Conservation (phyloP, 2,797 vertebrate genomes). For the Ambastaia sidthimunki region DNA sequence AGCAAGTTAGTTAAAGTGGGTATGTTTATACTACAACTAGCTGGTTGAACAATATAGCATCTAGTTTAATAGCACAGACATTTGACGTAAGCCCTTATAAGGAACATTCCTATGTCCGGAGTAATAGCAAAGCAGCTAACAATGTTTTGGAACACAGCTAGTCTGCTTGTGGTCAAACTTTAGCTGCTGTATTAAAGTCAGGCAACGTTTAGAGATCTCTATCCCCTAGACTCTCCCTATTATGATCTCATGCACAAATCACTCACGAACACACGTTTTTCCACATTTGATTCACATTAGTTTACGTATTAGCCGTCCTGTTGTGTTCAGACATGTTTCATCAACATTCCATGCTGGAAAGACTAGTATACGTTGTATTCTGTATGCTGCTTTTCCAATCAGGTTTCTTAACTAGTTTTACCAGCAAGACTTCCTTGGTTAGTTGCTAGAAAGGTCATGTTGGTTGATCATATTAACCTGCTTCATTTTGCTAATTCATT, state of each 20-base stretch:
- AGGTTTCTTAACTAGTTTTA: too few relatives aligned
- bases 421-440: background rate
- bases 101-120: background rate
- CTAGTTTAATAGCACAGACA: too few relatives aligned
- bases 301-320: background rate
- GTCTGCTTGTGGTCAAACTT: background rate
- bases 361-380: background rate
- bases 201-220: background rate
- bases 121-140: background rate
- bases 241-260: constrained; percentile 26
- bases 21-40: too few relatives aligned
- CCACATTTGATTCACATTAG: constrained; percentile 26
- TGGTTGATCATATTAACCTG: background rate
- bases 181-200: constrained; percentile 26
- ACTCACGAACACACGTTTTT: background rate
- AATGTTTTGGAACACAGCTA: constrained; percentile 37
- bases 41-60: too few relatives aligned
- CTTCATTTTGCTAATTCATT: background rate
- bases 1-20: too few relatives aligned
- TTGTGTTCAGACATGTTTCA: background rate
- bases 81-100: background rate
- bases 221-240: constrained; percentile 10
- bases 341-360: background rate
- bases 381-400: background rate
- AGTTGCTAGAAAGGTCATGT: background rate